Conservation (phyloP, 2,888 invertebrate species). For the Andrena hattorfiana region DNA sequence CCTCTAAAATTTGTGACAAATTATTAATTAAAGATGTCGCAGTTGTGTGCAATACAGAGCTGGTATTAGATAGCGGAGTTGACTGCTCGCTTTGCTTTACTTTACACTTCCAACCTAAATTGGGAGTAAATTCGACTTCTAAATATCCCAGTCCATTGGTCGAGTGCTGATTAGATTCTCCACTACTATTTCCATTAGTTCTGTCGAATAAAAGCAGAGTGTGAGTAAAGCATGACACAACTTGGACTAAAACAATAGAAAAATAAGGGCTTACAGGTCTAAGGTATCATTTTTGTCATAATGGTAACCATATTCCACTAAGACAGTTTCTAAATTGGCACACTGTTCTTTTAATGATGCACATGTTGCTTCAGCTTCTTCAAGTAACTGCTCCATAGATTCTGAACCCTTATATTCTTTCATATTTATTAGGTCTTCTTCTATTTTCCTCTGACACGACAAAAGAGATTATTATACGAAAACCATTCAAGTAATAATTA, state of each 20-base stretch:
- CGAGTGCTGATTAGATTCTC: background rate
- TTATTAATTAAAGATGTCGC: conserved; percentile 24
- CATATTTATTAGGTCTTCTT: conserved; percentile 9
- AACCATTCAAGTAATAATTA: background rate
- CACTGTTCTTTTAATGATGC: conserved; percentile 44
- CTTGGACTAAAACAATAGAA: background rate
- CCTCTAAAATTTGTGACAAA: background rate
- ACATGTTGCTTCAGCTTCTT: conserved; percentile 24
- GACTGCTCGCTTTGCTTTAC: background rate
- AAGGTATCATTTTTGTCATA: conserved; percentile 26
- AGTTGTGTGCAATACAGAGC: background rate
- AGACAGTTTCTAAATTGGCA: conserved; percentile 42
- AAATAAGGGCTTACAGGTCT: conserved; percentile 20
- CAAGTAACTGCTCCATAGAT: conserved; percentile 24
- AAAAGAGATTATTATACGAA: background rate
- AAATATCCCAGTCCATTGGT: background rate
- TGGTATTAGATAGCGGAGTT: background rate
- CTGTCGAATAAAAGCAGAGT: conserved; percentile 20
- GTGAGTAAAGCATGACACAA: background rate
- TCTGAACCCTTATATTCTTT: background rate
- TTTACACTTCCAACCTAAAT: conserved; percentile 41
- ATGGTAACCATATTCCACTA: conserved; percentile 57
- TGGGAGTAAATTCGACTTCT: conserved; percentile 49
- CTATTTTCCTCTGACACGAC: conserved; percentile 24
- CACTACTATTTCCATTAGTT: background rate